These are phyloP conservation scores for Hormaphis cornu DNA, from an alignment of 1,140 invertebrate species.

Conservation along the genomic window DNA sequence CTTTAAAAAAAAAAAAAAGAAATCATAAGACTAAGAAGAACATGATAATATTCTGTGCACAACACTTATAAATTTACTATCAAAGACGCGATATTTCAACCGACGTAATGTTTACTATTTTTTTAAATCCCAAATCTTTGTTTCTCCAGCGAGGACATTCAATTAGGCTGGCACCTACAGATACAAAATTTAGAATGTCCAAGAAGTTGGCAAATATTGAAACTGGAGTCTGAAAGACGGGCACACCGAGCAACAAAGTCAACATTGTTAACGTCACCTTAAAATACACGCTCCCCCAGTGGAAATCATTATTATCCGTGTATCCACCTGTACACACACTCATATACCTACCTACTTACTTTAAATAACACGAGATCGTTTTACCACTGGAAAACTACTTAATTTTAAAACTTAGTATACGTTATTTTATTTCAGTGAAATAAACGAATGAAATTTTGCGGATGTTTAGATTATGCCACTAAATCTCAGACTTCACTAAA, in stretches of 20 bases:
- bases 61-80: background rate
- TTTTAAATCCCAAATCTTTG: background rate
- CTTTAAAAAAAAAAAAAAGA: too few species aligned
- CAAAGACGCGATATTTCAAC: background rate
- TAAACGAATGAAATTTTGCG: too few species aligned
- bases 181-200: background rate
- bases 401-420: background rate
- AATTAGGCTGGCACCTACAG: constrained; percentile 14
- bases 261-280: constrained; percentile 15
- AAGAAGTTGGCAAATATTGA: constrained; percentile 18
- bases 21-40: too few species aligned
- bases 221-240: background rate
- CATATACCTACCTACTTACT: background rate
- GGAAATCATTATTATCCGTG: background rate
- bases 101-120: background rate
- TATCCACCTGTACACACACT: background rate
- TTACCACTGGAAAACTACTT: background rate
- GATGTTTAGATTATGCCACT: too few species aligned
- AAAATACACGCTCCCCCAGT: background rate
- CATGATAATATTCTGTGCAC: too few species aligned
- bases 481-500: too few species aligned
- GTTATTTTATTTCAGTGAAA: too few species aligned
- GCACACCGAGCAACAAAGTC: background rate
- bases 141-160: background rate
- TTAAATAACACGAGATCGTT: background rate